Conservation (phyloP, 1,140 invertebrate genomes). For the Doryteuthis pealeii region DNA sequence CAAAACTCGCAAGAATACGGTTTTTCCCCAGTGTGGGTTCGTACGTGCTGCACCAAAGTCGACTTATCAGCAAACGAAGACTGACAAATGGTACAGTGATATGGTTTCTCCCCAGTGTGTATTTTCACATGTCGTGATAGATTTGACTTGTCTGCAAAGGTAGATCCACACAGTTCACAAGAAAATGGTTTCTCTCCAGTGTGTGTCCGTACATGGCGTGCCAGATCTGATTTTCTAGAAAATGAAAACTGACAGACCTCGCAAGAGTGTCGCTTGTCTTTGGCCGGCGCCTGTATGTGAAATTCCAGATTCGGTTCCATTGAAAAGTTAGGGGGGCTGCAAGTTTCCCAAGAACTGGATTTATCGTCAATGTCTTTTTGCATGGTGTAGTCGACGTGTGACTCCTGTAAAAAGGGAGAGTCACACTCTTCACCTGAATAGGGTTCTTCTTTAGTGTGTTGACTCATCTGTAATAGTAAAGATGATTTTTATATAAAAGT, state of each 20-base stretch:
- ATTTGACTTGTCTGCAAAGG: not conserved
- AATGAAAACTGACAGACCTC: not conserved
- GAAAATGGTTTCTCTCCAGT: not conserved
- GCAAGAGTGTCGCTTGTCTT: not conserved
- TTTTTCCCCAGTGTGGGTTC: not conserved
- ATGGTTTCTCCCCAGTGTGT: conserved; percentile 4
- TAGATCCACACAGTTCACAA: not conserved
- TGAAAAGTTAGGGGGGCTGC: not conserved
- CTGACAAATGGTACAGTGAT: not conserved
- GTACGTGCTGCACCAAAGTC: no score
- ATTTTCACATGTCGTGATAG: not conserved
- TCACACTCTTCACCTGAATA: not conserved
- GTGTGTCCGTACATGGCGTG: not conserved
- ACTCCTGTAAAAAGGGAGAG: not conserved
- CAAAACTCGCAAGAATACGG: not conserved
- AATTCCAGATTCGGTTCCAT: not conserved
- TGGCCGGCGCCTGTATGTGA: not conserved
- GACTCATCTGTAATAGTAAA: no score
- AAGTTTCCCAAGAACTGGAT: not conserved
- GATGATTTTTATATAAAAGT: no score
- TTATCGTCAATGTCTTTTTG: not conserved
- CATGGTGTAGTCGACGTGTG: not conserved
- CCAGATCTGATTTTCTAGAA: not conserved
- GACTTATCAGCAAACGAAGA: not conserved
- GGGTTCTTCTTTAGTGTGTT: no score